Conservation (phyloP, 2,113 vertebrate genomes). For the Brachyhypopomus occidentalis region DNA sequence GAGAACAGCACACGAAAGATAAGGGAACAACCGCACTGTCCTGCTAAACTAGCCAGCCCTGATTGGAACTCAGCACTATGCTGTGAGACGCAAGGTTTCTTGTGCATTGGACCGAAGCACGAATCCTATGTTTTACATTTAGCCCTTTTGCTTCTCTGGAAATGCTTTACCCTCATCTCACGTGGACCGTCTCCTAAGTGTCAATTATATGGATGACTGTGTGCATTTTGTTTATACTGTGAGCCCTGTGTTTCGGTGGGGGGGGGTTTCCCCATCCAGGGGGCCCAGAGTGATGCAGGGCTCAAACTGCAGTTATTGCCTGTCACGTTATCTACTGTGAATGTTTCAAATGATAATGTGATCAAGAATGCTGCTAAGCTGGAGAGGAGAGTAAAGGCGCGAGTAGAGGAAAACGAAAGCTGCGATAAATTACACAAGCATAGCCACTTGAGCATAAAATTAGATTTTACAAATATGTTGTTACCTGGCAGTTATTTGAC, state of each 20-base stretch:
- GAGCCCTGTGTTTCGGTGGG: neutral
- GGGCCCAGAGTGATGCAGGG: constrained; percentile 27
- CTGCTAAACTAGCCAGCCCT: constrained; percentile 57
- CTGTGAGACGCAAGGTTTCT: neutral
- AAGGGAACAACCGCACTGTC: constrained; percentile 50
- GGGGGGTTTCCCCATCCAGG: neutral
- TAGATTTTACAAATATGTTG: constrained; percentile 85
- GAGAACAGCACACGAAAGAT: constrained; percentile 56
- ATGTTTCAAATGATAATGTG: constrained; percentile 78
- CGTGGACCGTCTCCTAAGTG: neutral
- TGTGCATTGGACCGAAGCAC: too few species aligned
- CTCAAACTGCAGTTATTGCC: constrained; percentile 61
- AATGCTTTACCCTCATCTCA: neutral
- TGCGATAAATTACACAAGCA: constrained; percentile 77
- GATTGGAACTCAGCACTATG: neutral
- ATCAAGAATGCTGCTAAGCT: constrained; percentile 73
- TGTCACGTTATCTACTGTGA: constrained; percentile 70
- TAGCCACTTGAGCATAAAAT: constrained; percentile 85
- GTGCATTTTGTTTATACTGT: neutral
- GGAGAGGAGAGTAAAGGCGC: constrained; percentile 53
- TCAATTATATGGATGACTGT: constrained; percentile 3
- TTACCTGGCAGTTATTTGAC: constrained; percentile 80
- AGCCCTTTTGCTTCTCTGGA: neutral
- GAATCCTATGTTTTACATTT: neutral
- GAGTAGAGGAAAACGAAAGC: constrained; percentile 65